Conservation (phyloP, 2,113 vertebrate species). For the Arothron firmamentum region DNA sequence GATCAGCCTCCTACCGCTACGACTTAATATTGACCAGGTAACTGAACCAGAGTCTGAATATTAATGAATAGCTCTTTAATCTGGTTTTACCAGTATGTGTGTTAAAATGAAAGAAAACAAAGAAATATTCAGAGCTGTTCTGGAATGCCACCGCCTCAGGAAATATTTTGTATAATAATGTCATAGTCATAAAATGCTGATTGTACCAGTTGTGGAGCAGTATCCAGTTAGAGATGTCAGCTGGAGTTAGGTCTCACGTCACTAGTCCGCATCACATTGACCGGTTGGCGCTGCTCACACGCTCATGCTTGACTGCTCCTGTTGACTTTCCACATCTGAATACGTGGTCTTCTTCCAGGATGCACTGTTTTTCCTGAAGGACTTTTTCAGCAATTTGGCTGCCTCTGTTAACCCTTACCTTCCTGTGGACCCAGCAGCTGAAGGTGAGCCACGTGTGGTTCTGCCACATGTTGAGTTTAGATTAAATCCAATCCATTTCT, state of each 20-base stretch:
- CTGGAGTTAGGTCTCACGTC: background rate
- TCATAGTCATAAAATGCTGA: background rate
- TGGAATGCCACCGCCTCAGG: background rate
- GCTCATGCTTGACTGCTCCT: background rate
- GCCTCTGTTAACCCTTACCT: constrained; percentile 81
- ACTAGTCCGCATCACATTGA: background rate
- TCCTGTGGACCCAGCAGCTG: constrained; percentile 77
- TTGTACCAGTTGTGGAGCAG: background rate
- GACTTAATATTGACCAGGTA: constrained; percentile 90
- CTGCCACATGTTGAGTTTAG: background rate
- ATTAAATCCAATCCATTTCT: background rate
- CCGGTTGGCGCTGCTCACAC: background rate
- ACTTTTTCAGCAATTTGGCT: constrained; percentile 85
- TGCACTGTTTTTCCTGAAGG: constrained; percentile 89
- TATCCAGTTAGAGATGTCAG: background rate
- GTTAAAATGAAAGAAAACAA: background rate
- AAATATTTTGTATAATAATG: background rate
- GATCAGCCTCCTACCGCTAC: constrained; percentile 84
- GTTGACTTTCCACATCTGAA: constrained; percentile 7
- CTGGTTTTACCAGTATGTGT: background rate
- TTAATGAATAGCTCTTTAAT: background rate
- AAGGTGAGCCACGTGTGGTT: constrained; percentile 68
- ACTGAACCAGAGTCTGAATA: background rate
- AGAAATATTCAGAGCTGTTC: background rate
- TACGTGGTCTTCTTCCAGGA: constrained; percentile 71